A percentile compares a stretch with the other conserved stretches of the same genome.
phyloP scores from a whole-genome alignment of 2,797 vertebrate genomes.

The Anniella stebbinsi region DNA sequence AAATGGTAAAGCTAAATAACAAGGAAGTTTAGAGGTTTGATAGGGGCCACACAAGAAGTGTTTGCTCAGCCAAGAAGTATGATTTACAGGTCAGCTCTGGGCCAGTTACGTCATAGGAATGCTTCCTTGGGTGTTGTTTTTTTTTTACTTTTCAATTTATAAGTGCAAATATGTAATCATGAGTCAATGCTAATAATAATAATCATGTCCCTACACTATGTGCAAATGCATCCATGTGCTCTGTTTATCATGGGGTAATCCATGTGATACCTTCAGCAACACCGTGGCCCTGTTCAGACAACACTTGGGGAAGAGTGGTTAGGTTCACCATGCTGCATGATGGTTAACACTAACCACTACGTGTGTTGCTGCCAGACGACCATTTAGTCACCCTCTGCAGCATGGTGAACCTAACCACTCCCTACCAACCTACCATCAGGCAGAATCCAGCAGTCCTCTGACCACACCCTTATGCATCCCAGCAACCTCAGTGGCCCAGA shows the following conservation, averaged over 20 bases:
- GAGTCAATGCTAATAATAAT: conserved; percentile 23
- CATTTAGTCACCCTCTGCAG: too few relatives aligned
- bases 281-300: too few relatives aligned
- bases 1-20: conserved; percentile 13
- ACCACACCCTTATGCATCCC: too few relatives aligned
- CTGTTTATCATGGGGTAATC: not conserved
- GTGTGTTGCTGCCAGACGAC: too few relatives aligned
- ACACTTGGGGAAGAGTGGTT: too few relatives aligned
- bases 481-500: too few relatives aligned
- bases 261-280: not conserved
- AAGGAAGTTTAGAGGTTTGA: conserved; percentile 23
- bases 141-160: not conserved
- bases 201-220: not conserved
- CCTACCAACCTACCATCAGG: too few relatives aligned
- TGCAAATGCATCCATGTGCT: not conserved
- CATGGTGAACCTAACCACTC: too few relatives aligned
- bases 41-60: conserved; percentile 22
- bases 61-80: conserved; percentile 27
- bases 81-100: conserved; percentile 25
- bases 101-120: not conserved
- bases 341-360: too few relatives aligned
- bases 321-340: too few relatives aligned
- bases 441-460: too few relatives aligned
- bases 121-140: not conserved
- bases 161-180: not conserved